Conservation (phyloP, 2,888 invertebrate genomes). For the Volucella bombylans region DNA sequence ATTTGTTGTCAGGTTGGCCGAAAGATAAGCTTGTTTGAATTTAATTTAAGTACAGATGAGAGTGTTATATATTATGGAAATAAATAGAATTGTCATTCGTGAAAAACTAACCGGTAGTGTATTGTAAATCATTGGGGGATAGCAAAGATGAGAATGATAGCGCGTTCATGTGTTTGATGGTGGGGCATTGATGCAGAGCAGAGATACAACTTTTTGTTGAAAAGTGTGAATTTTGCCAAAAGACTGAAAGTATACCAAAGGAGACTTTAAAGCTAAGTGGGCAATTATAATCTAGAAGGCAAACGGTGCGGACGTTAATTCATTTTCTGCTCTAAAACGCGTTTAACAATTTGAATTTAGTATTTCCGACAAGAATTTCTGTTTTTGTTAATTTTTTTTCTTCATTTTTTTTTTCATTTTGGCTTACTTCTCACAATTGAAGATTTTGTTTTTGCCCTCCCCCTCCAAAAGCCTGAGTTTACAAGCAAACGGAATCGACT, state of each 20-base stretch:
- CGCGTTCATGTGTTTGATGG: constrained; percentile 77
- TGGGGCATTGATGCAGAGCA: constrained; percentile 76
- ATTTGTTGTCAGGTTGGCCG: constrained; percentile 51
- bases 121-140: constrained; percentile 76
- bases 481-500: too few species aligned
- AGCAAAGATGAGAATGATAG: constrained; percentile 76
- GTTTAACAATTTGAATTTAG: too few species aligned
- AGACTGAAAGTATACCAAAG: constrained; percentile 24
- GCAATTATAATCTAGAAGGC: too few species aligned
- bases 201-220: constrained; percentile 75
- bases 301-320: too few species aligned
- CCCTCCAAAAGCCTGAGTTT: too few species aligned
- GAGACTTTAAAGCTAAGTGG: constrained; percentile 36
- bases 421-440: too few species aligned
- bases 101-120: constrained; percentile 44
- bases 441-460: too few species aligned
- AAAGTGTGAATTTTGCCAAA: constrained; percentile 64
- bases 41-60: constrained; percentile 41
- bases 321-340: too few species aligned
- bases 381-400: too few species aligned
- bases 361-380: too few species aligned
- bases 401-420: too few species aligned
- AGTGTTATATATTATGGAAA: constrained; percentile 61
- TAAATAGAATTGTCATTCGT: constrained; percentile 73
- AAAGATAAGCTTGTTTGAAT: constrained; percentile 19